These are phyloP conservation scores for Heteromormyrus szaboi DNA, from an alignment of 2,797 vertebrate species.

Conservation along the genomic window DNA sequence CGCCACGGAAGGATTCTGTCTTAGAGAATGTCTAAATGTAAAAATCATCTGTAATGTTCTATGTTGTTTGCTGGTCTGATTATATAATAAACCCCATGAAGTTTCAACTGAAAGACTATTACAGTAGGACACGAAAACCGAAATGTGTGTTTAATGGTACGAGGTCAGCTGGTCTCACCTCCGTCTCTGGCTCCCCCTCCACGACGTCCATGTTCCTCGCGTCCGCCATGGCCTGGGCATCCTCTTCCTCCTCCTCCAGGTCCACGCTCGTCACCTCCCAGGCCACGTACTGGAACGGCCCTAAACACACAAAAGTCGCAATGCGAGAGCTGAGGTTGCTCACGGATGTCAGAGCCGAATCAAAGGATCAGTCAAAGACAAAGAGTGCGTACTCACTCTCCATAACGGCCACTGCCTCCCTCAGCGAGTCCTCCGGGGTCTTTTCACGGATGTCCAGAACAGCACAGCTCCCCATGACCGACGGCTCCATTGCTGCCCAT, in stretches of 20 bases:
- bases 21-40: not conserved
- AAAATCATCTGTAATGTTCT: not conserved
- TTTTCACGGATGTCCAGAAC: constrained; percentile 65
- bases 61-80: not conserved
- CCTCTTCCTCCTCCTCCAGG: constrained; percentile 73
- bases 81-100: not conserved
- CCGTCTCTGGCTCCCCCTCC: constrained; percentile 40
- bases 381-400: constrained; percentile 66
- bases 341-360: not conserved
- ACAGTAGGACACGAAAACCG: not conserved
- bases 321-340: not conserved
- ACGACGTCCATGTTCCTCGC: constrained; percentile 38
- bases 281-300: constrained; percentile 63
- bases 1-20: not conserved
- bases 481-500: constrained; percentile 61
- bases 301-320: constrained; percentile 40
- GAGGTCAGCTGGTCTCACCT: constrained; percentile 19
- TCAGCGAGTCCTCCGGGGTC: constrained; percentile 67
- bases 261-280: constrained; percentile 67
- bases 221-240: constrained; percentile 58
- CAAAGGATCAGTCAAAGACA: not conserved
- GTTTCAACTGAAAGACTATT: not conserved
- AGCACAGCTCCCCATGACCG: constrained; percentile 40
- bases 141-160: not conserved
- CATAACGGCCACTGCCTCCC: constrained; percentile 64